Conservation (phyloP, 2,113 vertebrate genomes). For the Heptranchias perlo region DNA sequence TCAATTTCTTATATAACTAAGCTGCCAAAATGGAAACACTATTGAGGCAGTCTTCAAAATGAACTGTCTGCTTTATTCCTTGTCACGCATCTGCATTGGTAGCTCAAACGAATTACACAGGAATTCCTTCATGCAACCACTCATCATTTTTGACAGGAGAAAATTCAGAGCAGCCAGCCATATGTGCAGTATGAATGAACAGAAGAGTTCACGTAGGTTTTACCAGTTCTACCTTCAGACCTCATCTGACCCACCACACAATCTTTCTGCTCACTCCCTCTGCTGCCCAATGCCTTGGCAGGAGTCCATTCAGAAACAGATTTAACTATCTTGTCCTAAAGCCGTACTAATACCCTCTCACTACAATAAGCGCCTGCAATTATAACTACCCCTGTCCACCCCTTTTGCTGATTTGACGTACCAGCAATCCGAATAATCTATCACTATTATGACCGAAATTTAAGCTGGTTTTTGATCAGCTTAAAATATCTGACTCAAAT, state of each 20-base stretch:
- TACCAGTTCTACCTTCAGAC: constrained; percentile 15
- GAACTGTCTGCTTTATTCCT: constrained; percentile 17
- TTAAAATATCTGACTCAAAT: not conserved
- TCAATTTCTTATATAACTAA: not conserved
- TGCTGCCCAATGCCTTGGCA: not conserved
- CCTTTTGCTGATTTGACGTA: not conserved
- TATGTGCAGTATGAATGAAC: constrained; percentile 22
- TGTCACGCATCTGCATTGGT: not conserved
- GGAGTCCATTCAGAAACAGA: not conserved
- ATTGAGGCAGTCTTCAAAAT: not conserved
- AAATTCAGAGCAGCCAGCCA: not conserved
- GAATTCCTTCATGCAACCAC: constrained; percentile 7
- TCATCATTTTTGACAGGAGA: constrained; percentile 28
- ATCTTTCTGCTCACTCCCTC: not conserved
- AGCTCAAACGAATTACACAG: constrained; percentile 6
- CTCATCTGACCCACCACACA: not conserved
- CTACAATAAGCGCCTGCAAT: not conserved
- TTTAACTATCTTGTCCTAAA: not conserved
- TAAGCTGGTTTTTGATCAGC: not conserved
- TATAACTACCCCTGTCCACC: not conserved
- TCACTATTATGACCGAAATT: not conserved
- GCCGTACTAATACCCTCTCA: not conserved
- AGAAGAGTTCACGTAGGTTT: constrained; percentile 7
- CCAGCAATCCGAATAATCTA: not conserved
- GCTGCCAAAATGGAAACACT: constrained; percentile 15